Percentiles rank a stretch among this genome's conserved stretches.
Evolutionary conservation across 2,113 vertebrate genomes (phyloP).

Genomic region (Perca schrenkii): DNA sequence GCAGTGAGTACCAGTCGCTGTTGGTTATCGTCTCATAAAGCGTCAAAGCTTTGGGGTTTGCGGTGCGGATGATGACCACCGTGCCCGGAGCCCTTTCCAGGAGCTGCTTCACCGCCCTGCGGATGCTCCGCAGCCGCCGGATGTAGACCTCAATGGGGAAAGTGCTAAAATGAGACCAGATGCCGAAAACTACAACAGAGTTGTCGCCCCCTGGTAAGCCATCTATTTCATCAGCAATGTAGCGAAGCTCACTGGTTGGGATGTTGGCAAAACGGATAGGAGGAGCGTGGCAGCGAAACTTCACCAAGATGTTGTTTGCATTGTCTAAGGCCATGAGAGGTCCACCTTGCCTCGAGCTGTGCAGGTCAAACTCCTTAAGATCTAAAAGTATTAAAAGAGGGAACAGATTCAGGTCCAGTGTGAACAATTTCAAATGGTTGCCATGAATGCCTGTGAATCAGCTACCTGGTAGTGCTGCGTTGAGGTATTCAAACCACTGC

Average conservation of each 20-base stretch:
- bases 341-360: slow-evolving; percentile 87
- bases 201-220: slow-evolving; percentile 87
- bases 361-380: slow-evolving; percentile 89
- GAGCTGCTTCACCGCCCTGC: no score
- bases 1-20: no score
- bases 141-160: no score
- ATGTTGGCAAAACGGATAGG: neutral
- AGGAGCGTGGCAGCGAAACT: slow-evolving; percentile 62
- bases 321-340: slow-evolving; percentile 90
- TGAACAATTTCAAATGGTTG: neutral
- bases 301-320: slow-evolving; percentile 88
- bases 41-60: no score
- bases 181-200: slow-evolving; percentile 86
- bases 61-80: no score
- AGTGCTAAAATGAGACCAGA: no score
- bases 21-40: no score
- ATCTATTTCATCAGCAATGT: slow-evolving; percentile 88
- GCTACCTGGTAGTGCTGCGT: slow-evolving; percentile 86
- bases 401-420: neutral
- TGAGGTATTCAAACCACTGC: slow-evolving; percentile 94
- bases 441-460: neutral
- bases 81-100: no score
- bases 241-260: neutral
- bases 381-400: slow-evolving; percentile 76
- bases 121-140: no score